Evolutionary conservation across 2,797 vertebrate species (phyloP), one percentile per base, ranked within the genome.

Genomic region (Malacoctenus gilli): DNA sequence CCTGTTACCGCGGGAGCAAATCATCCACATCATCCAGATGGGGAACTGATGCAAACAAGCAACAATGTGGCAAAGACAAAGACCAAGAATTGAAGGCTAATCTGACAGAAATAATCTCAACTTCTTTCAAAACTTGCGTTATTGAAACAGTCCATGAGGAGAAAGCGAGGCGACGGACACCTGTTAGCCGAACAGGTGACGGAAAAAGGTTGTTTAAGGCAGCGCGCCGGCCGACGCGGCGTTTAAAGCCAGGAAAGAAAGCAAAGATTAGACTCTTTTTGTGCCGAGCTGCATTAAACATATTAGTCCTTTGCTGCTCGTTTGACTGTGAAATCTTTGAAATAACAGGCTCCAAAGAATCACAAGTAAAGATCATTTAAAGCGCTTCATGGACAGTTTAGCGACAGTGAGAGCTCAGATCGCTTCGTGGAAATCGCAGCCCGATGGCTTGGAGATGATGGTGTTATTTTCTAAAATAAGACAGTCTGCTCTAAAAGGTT

Each of bases 241-340:
- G 77, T 84, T 89, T 91, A 85, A 78, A 88, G 85, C 89, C 88
- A 92, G 85, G 92, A 89, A 94, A 93, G 89, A 92, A 89, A 92
- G 90, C 68, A 42, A 89, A 94, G 92, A 94, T 95, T 93, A 93
- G 89, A 64, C 87, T 83, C 85, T 88, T 89, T 95, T 94, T 95
- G 92, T 92, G 90, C 77, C 68, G 43, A 77, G 86, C 82, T 89
- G 91, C 93, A 91, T 95, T 93, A 93, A 94, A 95, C 93, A 96
- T 93, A 95, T 94, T 90, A 91, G 92, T 90, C 92, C 89, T 93
- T 96, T 95, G 93, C 91, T 94, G 93, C 87, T 95, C 95, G 94
- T 91, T 93, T 95, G 92, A 94, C 93, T 95, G 94, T 94, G 94
- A 97, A 96, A 96, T 95, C 92, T 92, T 92, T 91, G 89, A 90